These are phyloP conservation scores for Hemicrepidius hirtus DNA, from an alignment of 2,888 invertebrate genomes.

Conservation along the genomic window DNA sequence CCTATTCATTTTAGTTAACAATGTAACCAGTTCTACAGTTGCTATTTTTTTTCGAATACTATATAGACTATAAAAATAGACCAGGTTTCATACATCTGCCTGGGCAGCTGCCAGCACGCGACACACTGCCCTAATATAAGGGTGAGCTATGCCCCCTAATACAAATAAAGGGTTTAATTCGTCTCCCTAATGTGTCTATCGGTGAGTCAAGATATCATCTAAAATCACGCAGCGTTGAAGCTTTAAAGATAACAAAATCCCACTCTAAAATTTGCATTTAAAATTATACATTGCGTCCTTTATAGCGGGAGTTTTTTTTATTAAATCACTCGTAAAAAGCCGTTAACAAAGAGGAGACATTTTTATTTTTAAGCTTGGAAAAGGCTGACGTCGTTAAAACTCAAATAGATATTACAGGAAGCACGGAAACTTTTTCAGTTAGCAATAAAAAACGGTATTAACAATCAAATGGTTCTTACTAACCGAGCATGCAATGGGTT, in stretches of 20 bases:
- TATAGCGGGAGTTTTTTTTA: slow-evolving; percentile 13
- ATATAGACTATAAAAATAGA: slow-evolving; percentile 10
- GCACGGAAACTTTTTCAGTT: too few relatives aligned
- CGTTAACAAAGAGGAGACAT: slow-evolving; percentile 31
- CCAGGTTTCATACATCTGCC: slow-evolving; percentile 47
- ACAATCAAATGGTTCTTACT: too few relatives aligned
- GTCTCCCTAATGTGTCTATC: slow-evolving; percentile 40
- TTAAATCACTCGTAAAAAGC: slow-evolving; percentile 30
- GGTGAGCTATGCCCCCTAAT: slow-evolving; percentile 39
- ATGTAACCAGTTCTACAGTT: background rate
- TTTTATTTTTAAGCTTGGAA: slow-evolving; percentile 9
- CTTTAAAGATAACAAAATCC: slow-evolving; percentile 34
- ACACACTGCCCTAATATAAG: slow-evolving; percentile 55
- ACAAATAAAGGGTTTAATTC: slow-evolving; percentile 55
- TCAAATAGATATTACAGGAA: background rate
- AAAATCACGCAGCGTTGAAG: slow-evolving; percentile 41
- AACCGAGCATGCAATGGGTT: too few relatives aligned
- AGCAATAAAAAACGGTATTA: too few relatives aligned
- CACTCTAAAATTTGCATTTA: slow-evolving; percentile 36
- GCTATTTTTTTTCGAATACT: background rate
- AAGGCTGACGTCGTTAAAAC: background rate
- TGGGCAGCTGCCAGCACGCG: slow-evolving; percentile 55
- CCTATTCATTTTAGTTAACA: too few relatives aligned
- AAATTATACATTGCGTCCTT: slow-evolving; percentile 40
- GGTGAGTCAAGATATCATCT: slow-evolving; percentile 37